Conservation (phyloP, 2,113 vertebrate species). For the Pachycephala philippinensis region DNA sequence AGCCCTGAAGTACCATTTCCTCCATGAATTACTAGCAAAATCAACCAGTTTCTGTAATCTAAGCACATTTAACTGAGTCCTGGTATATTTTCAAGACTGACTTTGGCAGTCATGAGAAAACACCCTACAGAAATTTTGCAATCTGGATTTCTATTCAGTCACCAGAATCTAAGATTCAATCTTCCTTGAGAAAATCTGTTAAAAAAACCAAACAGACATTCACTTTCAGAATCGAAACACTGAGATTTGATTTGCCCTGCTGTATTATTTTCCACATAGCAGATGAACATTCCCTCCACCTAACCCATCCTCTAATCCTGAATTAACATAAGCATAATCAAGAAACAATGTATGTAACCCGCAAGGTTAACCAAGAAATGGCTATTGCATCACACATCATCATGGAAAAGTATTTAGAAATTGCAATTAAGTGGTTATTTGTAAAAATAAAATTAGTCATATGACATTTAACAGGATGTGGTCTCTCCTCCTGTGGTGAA, state of each 20-base stretch:
- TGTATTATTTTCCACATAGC: background rate
- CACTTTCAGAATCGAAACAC: background rate
- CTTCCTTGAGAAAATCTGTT: background rate
- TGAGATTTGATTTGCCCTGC: background rate
- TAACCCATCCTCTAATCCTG: background rate
- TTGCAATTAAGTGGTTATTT: background rate
- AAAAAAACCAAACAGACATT: background rate
- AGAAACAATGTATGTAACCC: background rate
- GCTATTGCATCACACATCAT: background rate
- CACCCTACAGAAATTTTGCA: background rate
- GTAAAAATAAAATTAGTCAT: conserved; percentile 42
- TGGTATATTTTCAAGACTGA: background rate
- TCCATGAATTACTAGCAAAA: background rate
- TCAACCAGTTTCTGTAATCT: background rate
- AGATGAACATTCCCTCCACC: background rate
- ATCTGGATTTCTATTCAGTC: background rate
- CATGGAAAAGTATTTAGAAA: conserved; percentile 31
- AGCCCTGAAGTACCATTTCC: background rate
- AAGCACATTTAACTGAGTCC: background rate
- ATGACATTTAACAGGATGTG: conserved; percentile 50
- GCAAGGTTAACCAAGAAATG: background rate
- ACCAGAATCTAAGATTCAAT: background rate
- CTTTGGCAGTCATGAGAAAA: background rate
- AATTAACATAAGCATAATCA: background rate
- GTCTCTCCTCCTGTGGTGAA: background rate